Percentiles rank a stretch among this genome's conserved stretches.
Evolutionary conservation across 2,888 invertebrate species (phyloP).

Genomic region (Platerodrilus igneus): DNA sequence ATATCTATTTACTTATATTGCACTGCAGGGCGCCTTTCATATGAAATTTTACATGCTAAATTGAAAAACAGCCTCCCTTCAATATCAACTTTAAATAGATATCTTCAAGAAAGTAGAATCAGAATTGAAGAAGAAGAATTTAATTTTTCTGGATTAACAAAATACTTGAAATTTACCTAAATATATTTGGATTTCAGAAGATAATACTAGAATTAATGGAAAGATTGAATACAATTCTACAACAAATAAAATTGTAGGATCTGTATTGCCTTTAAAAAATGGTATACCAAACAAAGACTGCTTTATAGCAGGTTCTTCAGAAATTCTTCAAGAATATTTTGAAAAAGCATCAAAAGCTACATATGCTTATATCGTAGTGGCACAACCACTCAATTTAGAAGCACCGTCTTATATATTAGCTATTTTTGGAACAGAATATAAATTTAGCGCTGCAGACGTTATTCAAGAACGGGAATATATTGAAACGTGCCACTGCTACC

Average conservation of each 20-base stretch:
- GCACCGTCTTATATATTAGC: conserved; percentile 3
- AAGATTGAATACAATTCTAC: conserved; percentile 28
- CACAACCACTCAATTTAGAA: conserved; percentile 18
- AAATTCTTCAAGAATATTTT: conserved; percentile 22
- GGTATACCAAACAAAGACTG: conserved; percentile 21
- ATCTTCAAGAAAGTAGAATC: no score
- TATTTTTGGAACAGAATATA: conserved; percentile 4
- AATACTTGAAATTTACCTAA: conserved; percentile 24
- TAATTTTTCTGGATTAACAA: no score
- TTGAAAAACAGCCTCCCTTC: no score
- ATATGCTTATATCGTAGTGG: conserved; percentile 27
- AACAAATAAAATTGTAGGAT: conserved; percentile 30
- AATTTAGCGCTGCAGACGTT: conserved; percentile 4
- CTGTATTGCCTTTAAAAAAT: conserved; percentile 25
- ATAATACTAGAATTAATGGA: conserved; percentile 24
- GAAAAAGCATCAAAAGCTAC: conserved; percentile 15
- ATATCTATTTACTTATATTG: no score
- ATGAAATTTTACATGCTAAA: no score
- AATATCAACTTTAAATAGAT: no score
- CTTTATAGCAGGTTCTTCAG: conserved; percentile 24
- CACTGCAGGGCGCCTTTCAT: no score
- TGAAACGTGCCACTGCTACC: no score
- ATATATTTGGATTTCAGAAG: conserved; percentile 27
- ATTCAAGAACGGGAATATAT: no score
- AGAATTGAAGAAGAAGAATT: no score